These are phyloP conservation scores for Piliocolobus tephrosceles DNA, from an alignment of 2,113 vertebrate genomes.

Conservation along the genomic window DNA sequence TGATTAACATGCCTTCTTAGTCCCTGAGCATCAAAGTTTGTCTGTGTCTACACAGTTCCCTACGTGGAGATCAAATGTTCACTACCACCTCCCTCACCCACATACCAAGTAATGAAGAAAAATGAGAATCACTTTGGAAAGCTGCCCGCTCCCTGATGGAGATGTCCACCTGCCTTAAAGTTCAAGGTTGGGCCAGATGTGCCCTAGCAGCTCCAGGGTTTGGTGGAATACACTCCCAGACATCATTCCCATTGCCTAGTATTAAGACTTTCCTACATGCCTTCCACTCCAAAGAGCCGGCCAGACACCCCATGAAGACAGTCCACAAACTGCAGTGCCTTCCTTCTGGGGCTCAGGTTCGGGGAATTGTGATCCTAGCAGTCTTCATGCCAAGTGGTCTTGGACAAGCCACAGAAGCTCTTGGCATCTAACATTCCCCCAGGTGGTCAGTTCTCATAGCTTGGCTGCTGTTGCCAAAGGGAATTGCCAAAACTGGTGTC, in stretches of 20 bases:
- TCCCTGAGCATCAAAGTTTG: neutral
- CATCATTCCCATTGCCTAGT: neutral
- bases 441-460: neutral
- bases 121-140: neutral
- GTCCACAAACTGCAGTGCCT: neutral
- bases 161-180: neutral
- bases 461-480: conserved; percentile 26
- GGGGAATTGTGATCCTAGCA: neutral
- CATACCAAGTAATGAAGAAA: neutral
- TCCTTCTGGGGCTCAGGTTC: neutral
- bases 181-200: neutral
- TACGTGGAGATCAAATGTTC: neutral
- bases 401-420: neutral
- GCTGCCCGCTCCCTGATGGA: neutral
- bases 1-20: neutral
- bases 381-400: neutral
- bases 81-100: neutral
- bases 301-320: neutral
- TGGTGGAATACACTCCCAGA: neutral
- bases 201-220: neutral
- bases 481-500: conserved; percentile 40
- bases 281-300: neutral
- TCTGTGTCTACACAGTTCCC: neutral
- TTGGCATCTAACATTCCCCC: conserved; percentile 26
- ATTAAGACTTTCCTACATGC: neutral